phyloP scores from a whole-genome alignment of 2,797 vertebrate species.

The Peromyscus aztecus region DNA sequence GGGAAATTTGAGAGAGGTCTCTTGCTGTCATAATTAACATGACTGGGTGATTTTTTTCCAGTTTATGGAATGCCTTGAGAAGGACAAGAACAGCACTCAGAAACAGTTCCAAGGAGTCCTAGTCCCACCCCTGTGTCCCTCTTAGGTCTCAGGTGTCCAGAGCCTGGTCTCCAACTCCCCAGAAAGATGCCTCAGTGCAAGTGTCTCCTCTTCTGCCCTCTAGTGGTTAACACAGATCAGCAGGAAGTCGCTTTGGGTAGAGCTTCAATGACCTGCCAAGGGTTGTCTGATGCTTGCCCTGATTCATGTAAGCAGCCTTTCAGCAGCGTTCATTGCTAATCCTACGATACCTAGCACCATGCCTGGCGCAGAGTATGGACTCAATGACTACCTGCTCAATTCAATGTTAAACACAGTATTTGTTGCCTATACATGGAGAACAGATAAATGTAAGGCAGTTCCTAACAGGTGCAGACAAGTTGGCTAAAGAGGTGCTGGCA shows the following conservation, averaged over 20 bases:
- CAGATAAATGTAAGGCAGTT: conserved; percentile 10
- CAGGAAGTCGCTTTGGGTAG: neutral
- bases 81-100: conserved; percentile 37
- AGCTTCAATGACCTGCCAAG: neutral
- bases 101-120: conserved; percentile 14
- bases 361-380: neutral
- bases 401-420: conserved; percentile 7
- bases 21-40: conserved; percentile 59
- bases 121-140: neutral
- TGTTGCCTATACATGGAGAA: neutral
- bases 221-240: neutral
- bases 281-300: neutral
- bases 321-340: neutral
- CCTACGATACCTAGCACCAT: neutral
- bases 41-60: conserved; percentile 61
- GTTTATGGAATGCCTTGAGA: conserved; percentile 53
- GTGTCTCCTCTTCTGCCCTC: neutral
- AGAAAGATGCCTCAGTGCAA: neutral
- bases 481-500: neutral
- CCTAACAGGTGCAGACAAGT: neutral
- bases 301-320: neutral
- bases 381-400: conserved; percentile 22
- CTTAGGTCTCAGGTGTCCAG: neutral
- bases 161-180: neutral
- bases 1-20: conserved; percentile 45